Conservation (phyloP, 2,113 vertebrate species). For the Cottus gobio region DNA sequence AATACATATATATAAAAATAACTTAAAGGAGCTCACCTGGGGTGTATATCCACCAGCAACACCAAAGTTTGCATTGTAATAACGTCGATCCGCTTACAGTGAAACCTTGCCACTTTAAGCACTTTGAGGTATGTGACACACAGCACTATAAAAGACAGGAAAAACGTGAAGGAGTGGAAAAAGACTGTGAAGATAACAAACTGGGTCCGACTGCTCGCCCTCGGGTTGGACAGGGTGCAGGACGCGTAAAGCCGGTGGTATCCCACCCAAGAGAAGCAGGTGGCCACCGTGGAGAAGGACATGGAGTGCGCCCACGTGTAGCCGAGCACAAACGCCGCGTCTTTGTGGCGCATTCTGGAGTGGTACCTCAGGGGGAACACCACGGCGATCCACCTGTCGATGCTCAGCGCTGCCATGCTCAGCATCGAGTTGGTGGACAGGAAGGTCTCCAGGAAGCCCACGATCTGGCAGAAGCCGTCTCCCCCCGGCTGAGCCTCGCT, state of each 20-base stretch:
- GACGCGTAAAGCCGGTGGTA: slow-evolving; percentile 96
- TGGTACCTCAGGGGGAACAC: slow-evolving; percentile 96
- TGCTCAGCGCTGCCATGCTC: slow-evolving; percentile 98
- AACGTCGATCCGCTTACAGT: slow-evolving; percentile 97
- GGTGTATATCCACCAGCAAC: slow-evolving; percentile 97
- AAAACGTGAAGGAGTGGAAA: slow-evolving; percentile 94
- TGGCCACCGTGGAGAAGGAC: slow-evolving; percentile 90
- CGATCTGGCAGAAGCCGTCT: slow-evolving; percentile 88
- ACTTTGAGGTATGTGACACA: slow-evolving; percentile 98
- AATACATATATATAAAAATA: background rate
- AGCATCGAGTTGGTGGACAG: slow-evolving; percentile 96
- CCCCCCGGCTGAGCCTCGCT: slow-evolving; percentile 88
- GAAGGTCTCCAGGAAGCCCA: slow-evolving; percentile 97
- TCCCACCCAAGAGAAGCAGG: slow-evolving; percentile 93
- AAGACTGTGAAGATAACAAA: slow-evolving; percentile 92
- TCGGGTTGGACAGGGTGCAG: slow-evolving; percentile 90
- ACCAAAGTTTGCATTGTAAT: slow-evolving; percentile 99
- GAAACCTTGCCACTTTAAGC: slow-evolving; percentile 96
- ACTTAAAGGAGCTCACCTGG: slow-evolving; percentile 87
- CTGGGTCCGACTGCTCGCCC: slow-evolving; percentile 85
- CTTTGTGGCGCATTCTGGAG: slow-evolving; percentile 94
- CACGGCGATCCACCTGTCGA: slow-evolving; percentile 98
- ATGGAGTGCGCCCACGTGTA: slow-evolving; percentile 96
- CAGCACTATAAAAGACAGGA: slow-evolving; percentile 92
- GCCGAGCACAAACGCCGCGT: slow-evolving; percentile 91